Percentiles rank a stretch among this genome's conserved stretches.
These are phyloP conservation scores for Chrosomus eos DNA, from an alignment of 2,797 vertebrate species.

Conservation along the genomic window DNA sequence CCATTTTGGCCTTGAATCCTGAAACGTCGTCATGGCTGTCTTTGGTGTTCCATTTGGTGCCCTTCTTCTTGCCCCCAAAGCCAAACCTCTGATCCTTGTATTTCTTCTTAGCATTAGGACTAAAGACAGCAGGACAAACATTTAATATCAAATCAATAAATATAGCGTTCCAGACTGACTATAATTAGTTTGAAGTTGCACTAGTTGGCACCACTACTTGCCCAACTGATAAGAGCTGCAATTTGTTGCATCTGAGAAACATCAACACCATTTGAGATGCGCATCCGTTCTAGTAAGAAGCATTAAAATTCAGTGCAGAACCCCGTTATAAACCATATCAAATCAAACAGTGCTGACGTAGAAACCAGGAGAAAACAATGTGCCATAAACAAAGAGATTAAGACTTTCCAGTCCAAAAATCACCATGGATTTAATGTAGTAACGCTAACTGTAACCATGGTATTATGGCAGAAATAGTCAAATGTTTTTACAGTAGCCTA, in stretches of 20 bases:
- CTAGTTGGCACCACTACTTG: background rate
- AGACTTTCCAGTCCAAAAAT: too few species aligned
- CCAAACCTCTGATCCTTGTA: constrained; percentile 96
- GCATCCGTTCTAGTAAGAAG: too few species aligned
- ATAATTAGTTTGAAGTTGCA: background rate
- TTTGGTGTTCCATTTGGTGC: constrained; percentile 94
- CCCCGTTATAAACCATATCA: background rate
- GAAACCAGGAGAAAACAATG: background rate
- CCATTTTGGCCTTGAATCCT: constrained; percentile 84
- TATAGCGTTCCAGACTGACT: background rate
- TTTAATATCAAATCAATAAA: background rate
- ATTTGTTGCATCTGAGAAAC: background rate
- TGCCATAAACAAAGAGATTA: too few species aligned
- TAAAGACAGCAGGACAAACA: constrained; percentile 62
- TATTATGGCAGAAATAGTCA: background rate
- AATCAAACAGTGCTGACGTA: background rate
- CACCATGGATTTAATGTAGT: background rate
- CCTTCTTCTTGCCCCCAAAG: constrained; percentile 94
- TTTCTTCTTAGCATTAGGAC: constrained; percentile 88
- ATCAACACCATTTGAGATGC: too few species aligned
- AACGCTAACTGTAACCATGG: background rate
- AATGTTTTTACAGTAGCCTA: background rate
- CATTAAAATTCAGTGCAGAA: background rate
- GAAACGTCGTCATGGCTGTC: constrained; percentile 93
- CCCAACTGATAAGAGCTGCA: background rate